Conservation (phyloP, 2,797 vertebrate genomes). For the Cygnus olor region DNA sequence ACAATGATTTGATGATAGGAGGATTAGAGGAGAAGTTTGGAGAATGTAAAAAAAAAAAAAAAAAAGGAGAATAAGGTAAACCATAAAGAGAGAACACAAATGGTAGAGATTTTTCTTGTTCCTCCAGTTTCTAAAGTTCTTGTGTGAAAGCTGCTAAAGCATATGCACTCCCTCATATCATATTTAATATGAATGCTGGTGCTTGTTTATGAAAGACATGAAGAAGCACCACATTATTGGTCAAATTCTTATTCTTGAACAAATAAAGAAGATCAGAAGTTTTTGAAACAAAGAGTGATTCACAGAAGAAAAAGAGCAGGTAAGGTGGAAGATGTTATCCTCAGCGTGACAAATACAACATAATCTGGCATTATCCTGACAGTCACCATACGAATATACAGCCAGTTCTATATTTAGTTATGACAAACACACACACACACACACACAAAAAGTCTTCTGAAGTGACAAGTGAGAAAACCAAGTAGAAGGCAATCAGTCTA, state of each 20-base stretch:
- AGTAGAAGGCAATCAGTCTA: not conserved
- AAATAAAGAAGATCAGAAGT: not conserved
- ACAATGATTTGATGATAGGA: not conserved
- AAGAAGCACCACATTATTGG: not conserved
- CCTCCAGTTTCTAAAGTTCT: not conserved
- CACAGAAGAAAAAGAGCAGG: not conserved
- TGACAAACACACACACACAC: not conserved
- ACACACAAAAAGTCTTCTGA: not conserved
- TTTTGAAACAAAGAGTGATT: not conserved
- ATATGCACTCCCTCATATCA: not conserved
- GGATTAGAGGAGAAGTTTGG: not conserved
- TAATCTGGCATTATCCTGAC: not conserved
- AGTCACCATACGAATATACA: not conserved
- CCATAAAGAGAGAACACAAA: not conserved
- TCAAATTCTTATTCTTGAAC: not conserved
- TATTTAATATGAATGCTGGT: not conserved
- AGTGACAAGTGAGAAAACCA: not conserved
- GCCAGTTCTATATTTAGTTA: not conserved
- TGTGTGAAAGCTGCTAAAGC: not conserved
- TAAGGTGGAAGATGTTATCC: not conserved
- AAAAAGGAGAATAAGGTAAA: not conserved
- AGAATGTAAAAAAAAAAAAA: not conserved
- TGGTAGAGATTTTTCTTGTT: not conserved
- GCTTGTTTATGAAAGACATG: not conserved
- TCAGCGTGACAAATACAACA: not conserved